Percentiles rank a stretch among this genome's conserved stretches.
These are phyloP conservation scores for Menidia menidia DNA, from an alignment of 2,797 vertebrate genomes.

Conservation along the genomic window DNA sequence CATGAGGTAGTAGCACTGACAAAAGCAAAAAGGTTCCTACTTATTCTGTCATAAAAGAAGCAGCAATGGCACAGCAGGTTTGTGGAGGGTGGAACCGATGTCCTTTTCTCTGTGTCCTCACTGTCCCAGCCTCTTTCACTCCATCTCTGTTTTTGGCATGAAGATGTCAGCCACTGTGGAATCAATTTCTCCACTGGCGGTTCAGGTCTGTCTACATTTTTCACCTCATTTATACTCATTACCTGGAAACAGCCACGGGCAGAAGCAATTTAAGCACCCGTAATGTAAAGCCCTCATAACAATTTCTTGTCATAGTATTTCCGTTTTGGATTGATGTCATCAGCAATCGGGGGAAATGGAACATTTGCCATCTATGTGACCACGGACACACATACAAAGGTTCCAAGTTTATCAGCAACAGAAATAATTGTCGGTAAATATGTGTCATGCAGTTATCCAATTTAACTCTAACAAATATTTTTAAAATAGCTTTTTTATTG, in stretches of 20 bases:
- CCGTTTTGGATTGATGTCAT: slow-evolving; percentile 65
- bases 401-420: slow-evolving; percentile 2
- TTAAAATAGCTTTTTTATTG: too few species aligned
- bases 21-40: slow-evolving; percentile 1
- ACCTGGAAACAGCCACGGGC: slow-evolving; percentile 68
- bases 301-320: slow-evolving; percentile 69
- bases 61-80: slow-evolving; percentile 28
- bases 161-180: slow-evolving; percentile 59
- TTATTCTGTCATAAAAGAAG: slow-evolving; percentile 37
- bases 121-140: slow-evolving; percentile 40
- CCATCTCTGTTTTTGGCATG: slow-evolving; percentile 53
- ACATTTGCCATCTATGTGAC: slow-evolving; percentile 41
- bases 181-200: slow-evolving; percentile 70
- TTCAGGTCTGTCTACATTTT: slow-evolving; percentile 74
- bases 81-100: slow-evolving; percentile 12
- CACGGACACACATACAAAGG: slow-evolving; percentile 23
- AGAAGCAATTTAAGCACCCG: slow-evolving; percentile 70
- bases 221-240: slow-evolving; percentile 79
- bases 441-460: neutral
- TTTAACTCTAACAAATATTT: too few species aligned
- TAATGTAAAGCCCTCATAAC: slow-evolving; percentile 65
- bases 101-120: slow-evolving; percentile 19
- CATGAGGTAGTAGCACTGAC: slow-evolving; percentile 3
- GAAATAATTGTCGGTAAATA: neutral
- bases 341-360: slow-evolving; percentile 46